Evolutionary conservation across 2,888 invertebrate genomes (phyloP).

Genomic region (Drosophila koepferae): DNA sequence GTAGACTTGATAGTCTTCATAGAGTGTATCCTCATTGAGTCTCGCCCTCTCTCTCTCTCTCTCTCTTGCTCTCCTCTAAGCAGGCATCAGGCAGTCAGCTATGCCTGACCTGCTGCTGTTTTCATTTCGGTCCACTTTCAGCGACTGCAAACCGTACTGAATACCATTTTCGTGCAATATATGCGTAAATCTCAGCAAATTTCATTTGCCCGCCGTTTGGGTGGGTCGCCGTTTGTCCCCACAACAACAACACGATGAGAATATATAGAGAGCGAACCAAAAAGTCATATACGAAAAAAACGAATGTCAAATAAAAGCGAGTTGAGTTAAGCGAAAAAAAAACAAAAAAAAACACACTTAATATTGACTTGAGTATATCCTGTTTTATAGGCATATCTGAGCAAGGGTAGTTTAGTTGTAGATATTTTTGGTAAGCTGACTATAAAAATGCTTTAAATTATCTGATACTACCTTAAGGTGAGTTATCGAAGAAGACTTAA

Average conservation of each 20-base stretch:
- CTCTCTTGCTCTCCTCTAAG: neutral
- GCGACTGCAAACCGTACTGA: slow-evolving; percentile 2
- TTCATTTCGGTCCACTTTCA: neutral
- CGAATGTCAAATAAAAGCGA: slow-evolving; percentile 36
- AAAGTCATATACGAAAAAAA: slow-evolving; percentile 38
- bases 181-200: slow-evolving; percentile 73
- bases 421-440: too few species aligned
- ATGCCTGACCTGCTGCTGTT: slow-evolving; percentile 19
- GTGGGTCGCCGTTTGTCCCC: slow-evolving; percentile 25
- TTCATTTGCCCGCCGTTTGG: slow-evolving; percentile 46
- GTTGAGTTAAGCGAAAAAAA: neutral
- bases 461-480: too few species aligned
- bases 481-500: too few species aligned
- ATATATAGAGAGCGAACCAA: slow-evolving; percentile 21
- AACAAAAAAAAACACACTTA: neutral
- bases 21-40: neutral
- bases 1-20: neutral
- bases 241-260: slow-evolving; percentile 33
- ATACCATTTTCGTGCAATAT: slow-evolving; percentile 49
- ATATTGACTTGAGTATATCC: slow-evolving; percentile 18
- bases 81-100: neutral
- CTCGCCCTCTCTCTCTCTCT: neutral
- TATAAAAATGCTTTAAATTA: too few species aligned
- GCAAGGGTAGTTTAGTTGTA: neutral
- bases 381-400: neutral